phyloP scores from a whole-genome alignment of 2,888 invertebrate species.

The Platycnemis pennipes region DNA sequence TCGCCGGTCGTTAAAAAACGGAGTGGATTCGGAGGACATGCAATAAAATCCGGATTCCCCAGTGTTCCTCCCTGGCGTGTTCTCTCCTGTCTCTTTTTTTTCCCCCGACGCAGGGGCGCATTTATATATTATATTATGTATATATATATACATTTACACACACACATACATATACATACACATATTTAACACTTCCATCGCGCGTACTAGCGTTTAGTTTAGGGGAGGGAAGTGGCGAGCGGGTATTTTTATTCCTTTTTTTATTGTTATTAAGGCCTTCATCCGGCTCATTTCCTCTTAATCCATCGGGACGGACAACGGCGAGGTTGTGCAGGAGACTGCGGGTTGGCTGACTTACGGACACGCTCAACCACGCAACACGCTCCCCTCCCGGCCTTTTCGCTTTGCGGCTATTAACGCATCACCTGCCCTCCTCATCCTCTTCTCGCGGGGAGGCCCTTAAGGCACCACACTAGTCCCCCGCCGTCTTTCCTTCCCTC shows the following conservation, averaged over 20 bases:
- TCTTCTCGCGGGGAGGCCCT: not conserved
- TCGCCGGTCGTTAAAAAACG: constrained; percentile 22
- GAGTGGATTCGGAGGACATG: not conserved
- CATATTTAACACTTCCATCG: no score
- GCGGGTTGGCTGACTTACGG: not conserved
- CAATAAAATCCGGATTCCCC: constrained; percentile 29
- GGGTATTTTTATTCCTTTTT: constrained; percentile 1
- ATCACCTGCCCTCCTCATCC: constrained; percentile 24
- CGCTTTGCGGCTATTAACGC: constrained; percentile 14
- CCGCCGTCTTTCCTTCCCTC: not conserved
- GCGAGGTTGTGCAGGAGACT: not conserved
- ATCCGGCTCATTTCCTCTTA: constrained; percentile 36
- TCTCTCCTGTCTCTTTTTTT: not conserved
- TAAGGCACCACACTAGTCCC: not conserved
- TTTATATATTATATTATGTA: not conserved
- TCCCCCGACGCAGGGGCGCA: not conserved
- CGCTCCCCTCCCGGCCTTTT: constrained; percentile 9
- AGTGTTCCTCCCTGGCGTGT: not conserved
- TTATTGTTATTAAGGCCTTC: constrained; percentile 28
- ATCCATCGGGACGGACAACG: constrained; percentile 3
- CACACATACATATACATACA: no score
- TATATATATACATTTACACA: not conserved
- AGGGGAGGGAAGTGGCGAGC: not conserved
- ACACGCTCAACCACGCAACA: constrained; percentile 9
- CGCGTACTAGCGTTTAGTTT: not conserved